phyloP scores from a whole-genome alignment of 2,113 vertebrate species.

The Pardalotus punctatus region DNA sequence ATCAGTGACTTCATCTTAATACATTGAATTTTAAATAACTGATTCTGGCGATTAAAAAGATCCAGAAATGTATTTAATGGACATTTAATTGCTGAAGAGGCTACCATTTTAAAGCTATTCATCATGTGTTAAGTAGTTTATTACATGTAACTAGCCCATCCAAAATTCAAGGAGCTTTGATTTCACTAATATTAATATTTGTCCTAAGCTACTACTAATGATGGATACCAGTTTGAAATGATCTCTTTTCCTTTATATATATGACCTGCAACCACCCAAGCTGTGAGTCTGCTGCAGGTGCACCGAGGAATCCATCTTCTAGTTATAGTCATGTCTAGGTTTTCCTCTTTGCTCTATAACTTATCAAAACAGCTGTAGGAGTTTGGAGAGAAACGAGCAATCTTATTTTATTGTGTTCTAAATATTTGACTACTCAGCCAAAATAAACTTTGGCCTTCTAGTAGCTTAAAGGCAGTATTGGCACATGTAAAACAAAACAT shows the following conservation, averaged over 20 bases:
- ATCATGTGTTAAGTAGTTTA: constrained; percentile 44
- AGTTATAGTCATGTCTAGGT: not conserved
- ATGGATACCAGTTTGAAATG: constrained; percentile 35
- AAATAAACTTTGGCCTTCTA: constrained; percentile 44
- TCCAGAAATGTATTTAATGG: not conserved
- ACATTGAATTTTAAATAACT: not conserved
- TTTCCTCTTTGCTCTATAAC: not conserved
- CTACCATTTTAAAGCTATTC: constrained; percentile 27
- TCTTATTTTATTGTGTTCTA: constrained; percentile 28
- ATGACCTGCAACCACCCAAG: constrained; percentile 47
- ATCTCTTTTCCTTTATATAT: constrained; percentile 22
- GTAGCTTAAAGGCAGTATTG: constrained; percentile 42
- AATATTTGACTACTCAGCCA: constrained; percentile 38
- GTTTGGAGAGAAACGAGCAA: not conserved
- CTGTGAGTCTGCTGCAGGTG: not conserved
- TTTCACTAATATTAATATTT: constrained; percentile 67
- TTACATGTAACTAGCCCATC: constrained; percentile 14
- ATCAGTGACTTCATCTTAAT: not conserved
- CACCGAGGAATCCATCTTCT: not conserved
- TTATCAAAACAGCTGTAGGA: constrained; percentile 37
- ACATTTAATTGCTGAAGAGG: not conserved
- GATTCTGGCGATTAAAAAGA: not conserved
- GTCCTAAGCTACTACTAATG: constrained; percentile 37
- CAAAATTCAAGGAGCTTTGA: constrained; percentile 50
- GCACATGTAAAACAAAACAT: constrained; percentile 41